phyloP scores from a whole-genome alignment of 2,113 vertebrate species.

The Mastomys coucha region DNA sequence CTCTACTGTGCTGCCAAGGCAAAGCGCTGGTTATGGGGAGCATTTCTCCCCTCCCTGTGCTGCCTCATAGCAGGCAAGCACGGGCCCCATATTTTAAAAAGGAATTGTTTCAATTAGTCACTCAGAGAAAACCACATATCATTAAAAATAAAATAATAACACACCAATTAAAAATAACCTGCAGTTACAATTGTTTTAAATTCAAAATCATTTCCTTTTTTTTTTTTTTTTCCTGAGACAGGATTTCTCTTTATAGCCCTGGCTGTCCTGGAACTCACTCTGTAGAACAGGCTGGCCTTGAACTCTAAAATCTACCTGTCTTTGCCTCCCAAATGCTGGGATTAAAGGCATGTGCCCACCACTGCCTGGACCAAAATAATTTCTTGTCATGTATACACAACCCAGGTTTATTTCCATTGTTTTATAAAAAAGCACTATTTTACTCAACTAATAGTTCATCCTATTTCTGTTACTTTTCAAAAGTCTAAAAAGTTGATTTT shows the following conservation, averaged over 20 bases:
- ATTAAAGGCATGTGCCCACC: no score
- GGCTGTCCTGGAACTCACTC: no score
- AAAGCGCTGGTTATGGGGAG: no score
- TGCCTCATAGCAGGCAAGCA: no score
- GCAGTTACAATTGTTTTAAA: neutral
- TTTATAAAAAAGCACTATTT: neutral
- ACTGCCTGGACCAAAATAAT: neutral
- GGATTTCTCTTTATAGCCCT: no score
- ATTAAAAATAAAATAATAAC: neutral
- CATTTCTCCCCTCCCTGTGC: no score
- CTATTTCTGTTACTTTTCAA: neutral
- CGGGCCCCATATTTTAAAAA: neutral
- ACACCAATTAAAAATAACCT: neutral
- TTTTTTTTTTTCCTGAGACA: no score
- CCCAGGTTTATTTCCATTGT: neutral
- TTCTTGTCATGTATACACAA: neutral
- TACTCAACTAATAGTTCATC: neutral
- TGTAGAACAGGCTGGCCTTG: no score
- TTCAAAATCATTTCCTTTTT: neutral
- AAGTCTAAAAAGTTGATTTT: neutral
- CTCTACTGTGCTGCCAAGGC: no score
- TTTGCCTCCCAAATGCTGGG: no score
- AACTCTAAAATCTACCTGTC: no score
- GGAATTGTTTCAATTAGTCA: neutral
- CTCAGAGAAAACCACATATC: neutral